Evolutionary conservation across 1,140 invertebrate species (phyloP).

Genomic region (Drosophila equinoxialis): DNA sequence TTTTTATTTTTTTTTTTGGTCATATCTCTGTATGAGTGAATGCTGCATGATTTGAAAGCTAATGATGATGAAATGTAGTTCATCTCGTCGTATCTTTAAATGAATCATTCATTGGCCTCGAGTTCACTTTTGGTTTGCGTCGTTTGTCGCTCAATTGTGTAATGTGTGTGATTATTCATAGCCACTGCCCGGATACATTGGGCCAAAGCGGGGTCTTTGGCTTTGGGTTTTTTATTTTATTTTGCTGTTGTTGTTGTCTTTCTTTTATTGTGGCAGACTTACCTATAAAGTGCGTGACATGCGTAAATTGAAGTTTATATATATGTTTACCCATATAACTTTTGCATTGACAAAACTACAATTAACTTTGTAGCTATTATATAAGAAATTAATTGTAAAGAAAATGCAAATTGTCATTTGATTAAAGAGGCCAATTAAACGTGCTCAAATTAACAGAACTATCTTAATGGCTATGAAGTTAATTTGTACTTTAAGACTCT

Average conservation of each 20-base stretch:
- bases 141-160: slow-evolving; percentile 45
- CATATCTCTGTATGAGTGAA: not conserved
- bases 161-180: slow-evolving; percentile 62
- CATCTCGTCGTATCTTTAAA: not conserved
- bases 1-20: not conserved
- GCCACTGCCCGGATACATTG: slow-evolving; percentile 53
- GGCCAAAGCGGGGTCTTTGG: slow-evolving; percentile 25
- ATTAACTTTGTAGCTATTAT: not conserved
- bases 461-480: too few species aligned
- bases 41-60: slow-evolving; percentile 38
- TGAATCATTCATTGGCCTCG: slow-evolving; percentile 49
- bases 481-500: too few species aligned
- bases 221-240: slow-evolving; percentile 33
- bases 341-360: slow-evolving; percentile 22
- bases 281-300: slow-evolving; percentile 57
- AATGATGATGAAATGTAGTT: not conserved
- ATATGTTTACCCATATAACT: slow-evolving; percentile 41
- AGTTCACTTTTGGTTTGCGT: slow-evolving; percentile 11
- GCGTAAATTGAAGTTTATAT: slow-evolving; percentile 64
- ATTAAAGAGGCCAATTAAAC: too few species aligned
- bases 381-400: not conserved
- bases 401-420: not conserved
- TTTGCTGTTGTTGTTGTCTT: slow-evolving; percentile 14
- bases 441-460: too few species aligned
- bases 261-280: slow-evolving; percentile 9